phyloP scores from a whole-genome alignment of 37 sponge, comb jelly and placozoan genomes.

The Halichondria panicea region DNA sequence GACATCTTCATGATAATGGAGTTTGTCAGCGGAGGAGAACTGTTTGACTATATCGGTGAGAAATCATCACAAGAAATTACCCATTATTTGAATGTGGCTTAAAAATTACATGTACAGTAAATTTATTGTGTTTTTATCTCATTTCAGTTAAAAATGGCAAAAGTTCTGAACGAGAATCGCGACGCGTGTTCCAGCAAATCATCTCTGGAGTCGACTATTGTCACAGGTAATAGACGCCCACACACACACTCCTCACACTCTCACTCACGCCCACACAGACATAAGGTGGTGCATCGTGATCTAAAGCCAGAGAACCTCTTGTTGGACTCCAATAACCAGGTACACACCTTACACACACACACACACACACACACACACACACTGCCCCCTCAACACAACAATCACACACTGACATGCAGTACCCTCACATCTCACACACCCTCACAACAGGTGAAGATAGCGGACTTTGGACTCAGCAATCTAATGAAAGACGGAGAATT shows the following conservation, averaged over 20 bases:
- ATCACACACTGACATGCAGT: neutral
- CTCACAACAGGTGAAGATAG: constrained; percentile 95
- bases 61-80: neutral
- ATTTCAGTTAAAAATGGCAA: constrained; percentile 81
- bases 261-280: constrained; percentile 9
- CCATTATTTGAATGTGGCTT: no score
- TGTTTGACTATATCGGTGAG: constrained; percentile 93
- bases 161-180: constrained; percentile 68
- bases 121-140: neutral
- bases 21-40: constrained; percentile 93
- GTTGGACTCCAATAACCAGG: constrained; percentile 69
- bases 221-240: constrained; percentile 52
- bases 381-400: no score
- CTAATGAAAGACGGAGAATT: constrained; percentile 97
- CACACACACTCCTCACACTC: neutral
- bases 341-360: no score
- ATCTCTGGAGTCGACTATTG: constrained; percentile 94
- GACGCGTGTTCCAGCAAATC: constrained; percentile 93
- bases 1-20: constrained; percentile 99
- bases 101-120: neutral
- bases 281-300: constrained; percentile 90
- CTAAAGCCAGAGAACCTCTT: constrained; percentile 97
- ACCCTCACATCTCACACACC: neutral
- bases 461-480: constrained; percentile 96
- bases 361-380: neutral